Evolutionary conservation across 2,888 invertebrate species (phyloP).

Genomic region (Pyrgus malvae): DNA sequence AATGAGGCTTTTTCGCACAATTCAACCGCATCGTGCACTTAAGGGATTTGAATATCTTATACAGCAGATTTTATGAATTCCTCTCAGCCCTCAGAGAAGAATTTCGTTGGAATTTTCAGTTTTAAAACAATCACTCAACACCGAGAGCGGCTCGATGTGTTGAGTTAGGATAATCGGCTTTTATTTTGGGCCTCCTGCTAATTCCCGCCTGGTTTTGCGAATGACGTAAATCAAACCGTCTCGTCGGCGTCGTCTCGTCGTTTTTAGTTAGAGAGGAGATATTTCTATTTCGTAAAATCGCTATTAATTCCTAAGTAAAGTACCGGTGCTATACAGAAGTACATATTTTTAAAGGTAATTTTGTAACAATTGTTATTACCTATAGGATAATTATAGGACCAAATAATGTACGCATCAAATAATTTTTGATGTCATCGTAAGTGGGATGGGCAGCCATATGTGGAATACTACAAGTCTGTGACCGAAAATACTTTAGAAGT

Average conservation of each 20-base stretch:
- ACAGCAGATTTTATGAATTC: constrained; percentile 73
- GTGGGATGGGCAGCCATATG: too few relatives aligned
- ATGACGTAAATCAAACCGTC: not conserved
- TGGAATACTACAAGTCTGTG: too few relatives aligned
- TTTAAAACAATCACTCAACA: constrained; percentile 58
- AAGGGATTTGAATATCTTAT: constrained; percentile 82
- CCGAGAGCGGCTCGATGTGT: constrained; percentile 23
- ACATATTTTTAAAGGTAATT: too few relatives aligned
- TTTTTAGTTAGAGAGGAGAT: not conserved
- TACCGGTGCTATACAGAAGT: too few relatives aligned
- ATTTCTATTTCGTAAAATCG: not conserved
- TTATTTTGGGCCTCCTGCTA: constrained; percentile 13
- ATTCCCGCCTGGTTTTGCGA: constrained; percentile 11
- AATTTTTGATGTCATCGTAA: too few relatives aligned
- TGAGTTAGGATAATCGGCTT: constrained; percentile 28
- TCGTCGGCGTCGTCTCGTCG: too few relatives aligned
- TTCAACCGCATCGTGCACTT: constrained; percentile 80
- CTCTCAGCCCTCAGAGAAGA: constrained; percentile 56
- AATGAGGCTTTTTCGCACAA: constrained; percentile 79
- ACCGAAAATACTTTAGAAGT: too few relatives aligned
- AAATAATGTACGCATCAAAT: too few relatives aligned
- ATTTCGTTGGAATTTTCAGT: constrained; percentile 62
- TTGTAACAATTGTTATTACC: too few relatives aligned
- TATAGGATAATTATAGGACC: too few relatives aligned
- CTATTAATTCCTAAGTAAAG: too few relatives aligned